Evolutionary conservation across 2,888 invertebrate species (phyloP).

Genomic region (Crocallis elinguaria): DNA sequence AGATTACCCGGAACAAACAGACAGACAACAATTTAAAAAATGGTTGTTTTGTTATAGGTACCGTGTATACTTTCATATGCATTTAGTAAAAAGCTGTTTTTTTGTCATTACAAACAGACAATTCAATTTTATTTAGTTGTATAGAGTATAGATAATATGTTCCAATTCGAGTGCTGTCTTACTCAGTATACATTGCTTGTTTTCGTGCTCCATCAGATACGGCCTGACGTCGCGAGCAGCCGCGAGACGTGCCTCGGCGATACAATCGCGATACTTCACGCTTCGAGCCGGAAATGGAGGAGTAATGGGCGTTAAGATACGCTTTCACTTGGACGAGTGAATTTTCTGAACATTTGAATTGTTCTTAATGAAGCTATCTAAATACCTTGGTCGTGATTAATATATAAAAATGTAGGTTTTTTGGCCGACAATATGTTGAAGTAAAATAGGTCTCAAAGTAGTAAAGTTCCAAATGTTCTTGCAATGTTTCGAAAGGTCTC

Average conservation of each 20-base stretch:
- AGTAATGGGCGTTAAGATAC: constrained; percentile 18
- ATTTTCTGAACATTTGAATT: background rate
- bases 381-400: background rate
- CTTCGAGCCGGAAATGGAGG: constrained; percentile 2
- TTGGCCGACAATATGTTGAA: too few species aligned
- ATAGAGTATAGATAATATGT: background rate
- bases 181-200: constrained; percentile 15
- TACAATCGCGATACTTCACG: constrained; percentile 15
- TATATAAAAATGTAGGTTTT: too few species aligned
- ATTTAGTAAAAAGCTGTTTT: too few species aligned
- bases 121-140: too few species aligned
- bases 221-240: constrained; percentile 4
- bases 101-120: too few species aligned
- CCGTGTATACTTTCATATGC: too few species aligned
- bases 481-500: too few species aligned
- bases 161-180: background rate
- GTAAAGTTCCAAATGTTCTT: too few species aligned
- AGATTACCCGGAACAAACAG: too few species aligned
- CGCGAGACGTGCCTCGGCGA: constrained; percentile 16
- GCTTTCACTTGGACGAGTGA: constrained; percentile 17
- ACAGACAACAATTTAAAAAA: too few species aligned
- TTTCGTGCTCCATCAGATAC: constrained; percentile 30
- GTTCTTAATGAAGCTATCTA: background rate
- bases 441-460: too few species aligned
- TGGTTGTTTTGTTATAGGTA: too few species aligned